Percentiles rank a stretch among this genome's conserved stretches.
Conservation (phyloP, 2,113 vertebrate genomes). For the Poicephalus meyeri region DNA sequence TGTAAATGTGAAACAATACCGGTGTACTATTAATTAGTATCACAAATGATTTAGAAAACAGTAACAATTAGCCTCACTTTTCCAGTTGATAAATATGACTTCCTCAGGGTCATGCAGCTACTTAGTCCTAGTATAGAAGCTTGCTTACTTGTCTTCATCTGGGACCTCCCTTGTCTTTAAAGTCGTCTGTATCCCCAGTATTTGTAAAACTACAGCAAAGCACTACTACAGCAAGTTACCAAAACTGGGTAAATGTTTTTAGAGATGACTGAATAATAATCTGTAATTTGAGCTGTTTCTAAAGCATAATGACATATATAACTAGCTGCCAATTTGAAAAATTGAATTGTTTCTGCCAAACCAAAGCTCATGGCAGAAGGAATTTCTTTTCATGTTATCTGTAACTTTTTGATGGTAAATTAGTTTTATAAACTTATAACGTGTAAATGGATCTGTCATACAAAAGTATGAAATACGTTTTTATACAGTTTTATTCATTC, state of each 20-base stretch:
- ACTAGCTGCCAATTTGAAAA: not conserved
- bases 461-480: conserved; percentile 3
- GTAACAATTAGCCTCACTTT: not conserved
- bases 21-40: not conserved
- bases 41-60: not conserved
- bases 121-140: not conserved
- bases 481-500: conserved; percentile 57
- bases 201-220: not conserved
- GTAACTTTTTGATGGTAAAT: conserved; percentile 32
- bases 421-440: conserved; percentile 25
- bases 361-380: not conserved
- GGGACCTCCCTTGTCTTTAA: not conserved
- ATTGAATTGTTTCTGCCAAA: conserved; percentile 15
- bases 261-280: not conserved
- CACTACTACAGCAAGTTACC: not conserved
- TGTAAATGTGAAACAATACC: not conserved
- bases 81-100: not conserved
- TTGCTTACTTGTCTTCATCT: not conserved
- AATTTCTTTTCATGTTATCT: not conserved
- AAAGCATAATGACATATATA: not conserved
- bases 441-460: not conserved
- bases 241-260: not conserved
- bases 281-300: not conserved
- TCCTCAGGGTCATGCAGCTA: not conserved
- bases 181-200: not conserved